Conservation (phyloP, 2,797 vertebrate genomes). For the Ptychadena robeensis region DNA sequence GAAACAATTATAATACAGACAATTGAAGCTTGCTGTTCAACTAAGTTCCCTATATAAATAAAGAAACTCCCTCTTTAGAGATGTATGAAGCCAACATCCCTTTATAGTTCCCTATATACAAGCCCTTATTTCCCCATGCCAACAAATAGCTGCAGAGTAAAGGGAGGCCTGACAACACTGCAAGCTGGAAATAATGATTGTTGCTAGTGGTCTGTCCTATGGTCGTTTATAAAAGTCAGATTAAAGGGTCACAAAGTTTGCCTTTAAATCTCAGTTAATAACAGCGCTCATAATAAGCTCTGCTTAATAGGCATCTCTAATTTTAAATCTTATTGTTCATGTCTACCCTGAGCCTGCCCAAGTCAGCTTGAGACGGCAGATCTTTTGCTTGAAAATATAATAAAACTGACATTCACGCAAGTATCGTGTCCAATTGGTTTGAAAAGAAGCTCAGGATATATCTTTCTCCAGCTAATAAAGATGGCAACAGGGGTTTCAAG, state of each 20-base stretch:
- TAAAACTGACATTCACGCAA: neutral
- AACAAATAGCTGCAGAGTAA: neutral
- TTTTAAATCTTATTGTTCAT: too few relatives aligned
- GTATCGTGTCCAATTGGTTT: neutral
- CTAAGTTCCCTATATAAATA: too few relatives aligned
- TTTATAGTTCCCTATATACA: neutral
- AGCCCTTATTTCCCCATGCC: neutral
- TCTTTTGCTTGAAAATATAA: neutral
- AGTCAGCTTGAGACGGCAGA: neutral
- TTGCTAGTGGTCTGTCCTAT: neutral
- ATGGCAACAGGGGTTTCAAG: conserved; percentile 8
- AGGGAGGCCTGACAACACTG: neutral
- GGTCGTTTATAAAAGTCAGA: neutral
- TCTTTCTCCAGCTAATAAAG: conserved; percentile 12
- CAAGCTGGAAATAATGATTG: neutral
- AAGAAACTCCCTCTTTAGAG: too few relatives aligned
- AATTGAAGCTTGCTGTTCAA: too few relatives aligned
- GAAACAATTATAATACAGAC: too few relatives aligned
- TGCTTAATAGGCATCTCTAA: neutral
- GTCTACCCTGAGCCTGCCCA: too few relatives aligned
- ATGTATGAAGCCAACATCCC: too few relatives aligned
- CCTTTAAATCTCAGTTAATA: neutral
- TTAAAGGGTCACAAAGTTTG: neutral
- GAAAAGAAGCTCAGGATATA: neutral
- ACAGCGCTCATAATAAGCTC: too few relatives aligned